phyloP scores from a whole-genome alignment of 2,797 vertebrate genomes.

The Periophthalmus magnuspinnatus region DNA sequence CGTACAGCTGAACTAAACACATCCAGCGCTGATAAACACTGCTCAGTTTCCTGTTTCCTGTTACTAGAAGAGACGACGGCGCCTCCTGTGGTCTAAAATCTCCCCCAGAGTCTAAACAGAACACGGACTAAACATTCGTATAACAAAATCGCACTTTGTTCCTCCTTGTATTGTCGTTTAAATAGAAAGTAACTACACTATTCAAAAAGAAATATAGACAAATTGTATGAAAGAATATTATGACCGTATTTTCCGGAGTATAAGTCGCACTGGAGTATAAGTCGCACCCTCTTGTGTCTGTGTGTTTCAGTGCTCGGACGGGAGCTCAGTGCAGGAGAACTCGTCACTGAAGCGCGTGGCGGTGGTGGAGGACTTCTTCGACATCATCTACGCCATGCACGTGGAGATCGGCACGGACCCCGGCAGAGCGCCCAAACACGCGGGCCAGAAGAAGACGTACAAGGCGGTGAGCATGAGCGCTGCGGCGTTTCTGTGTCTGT shows the following conservation, averaged over 20 bases:
- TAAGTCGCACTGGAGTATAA: too few relatives aligned
- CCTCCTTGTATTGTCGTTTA: too few relatives aligned
- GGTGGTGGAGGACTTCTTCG: conserved; percentile 98
- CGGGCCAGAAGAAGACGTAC: conserved; percentile 98
- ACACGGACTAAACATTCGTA: too few relatives aligned
- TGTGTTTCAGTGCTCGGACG: conserved; percentile 81
- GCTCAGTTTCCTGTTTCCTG: background rate
- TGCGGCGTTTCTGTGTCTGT: background rate
- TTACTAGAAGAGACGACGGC: too few relatives aligned
- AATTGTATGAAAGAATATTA: too few relatives aligned
- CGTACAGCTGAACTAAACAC: conserved; percentile 15
- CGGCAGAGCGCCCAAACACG: conserved; percentile 93
- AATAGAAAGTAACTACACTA: too few relatives aligned
- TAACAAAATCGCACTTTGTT: too few relatives aligned
- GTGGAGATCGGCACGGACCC: conserved; percentile 95
- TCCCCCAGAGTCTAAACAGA: too few relatives aligned
- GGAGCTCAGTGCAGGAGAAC: conserved; percentile 90
- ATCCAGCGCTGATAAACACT: conserved; percentile 1
- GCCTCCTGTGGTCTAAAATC: too few relatives aligned
- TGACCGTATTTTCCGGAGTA: too few relatives aligned
- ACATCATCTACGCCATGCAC: conserved; percentile 99
- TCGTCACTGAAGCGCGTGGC: conserved; percentile 95
- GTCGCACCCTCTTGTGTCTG: conserved; percentile 24
- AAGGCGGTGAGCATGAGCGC: conserved; percentile 86
- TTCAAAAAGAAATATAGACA: too few relatives aligned